phyloP scores from a whole-genome alignment of 2,797 vertebrate species.

The Periparus ater region DNA sequence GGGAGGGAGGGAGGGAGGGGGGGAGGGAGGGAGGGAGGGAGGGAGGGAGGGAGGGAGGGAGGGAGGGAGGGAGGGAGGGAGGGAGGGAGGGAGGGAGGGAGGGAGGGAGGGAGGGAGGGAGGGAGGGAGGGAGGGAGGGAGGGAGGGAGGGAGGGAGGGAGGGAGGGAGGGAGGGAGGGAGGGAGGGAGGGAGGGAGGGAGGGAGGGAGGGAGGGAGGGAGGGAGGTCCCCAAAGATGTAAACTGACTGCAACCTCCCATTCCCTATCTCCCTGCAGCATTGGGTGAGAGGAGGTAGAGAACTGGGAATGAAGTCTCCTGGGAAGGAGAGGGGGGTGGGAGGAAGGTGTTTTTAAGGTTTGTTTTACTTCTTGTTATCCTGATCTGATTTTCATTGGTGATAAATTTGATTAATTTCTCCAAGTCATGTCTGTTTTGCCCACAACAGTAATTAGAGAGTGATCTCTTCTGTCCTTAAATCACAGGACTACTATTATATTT shows the following conservation, averaged over 20 bases:
- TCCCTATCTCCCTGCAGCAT: background rate
- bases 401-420: background rate
- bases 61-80: too few species aligned
- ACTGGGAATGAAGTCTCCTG: background rate
- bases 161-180: too few species aligned
- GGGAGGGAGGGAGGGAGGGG: background rate
- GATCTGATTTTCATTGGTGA: background rate
- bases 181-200: too few species aligned
- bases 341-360: background rate
- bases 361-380: background rate
- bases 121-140: too few species aligned
- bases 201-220: too few species aligned
- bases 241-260: background rate
- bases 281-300: background rate
- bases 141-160: background rate
- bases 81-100: too few species aligned
- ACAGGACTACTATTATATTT: background rate
- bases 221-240: background rate
- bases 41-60: too few species aligned
- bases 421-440: background rate
- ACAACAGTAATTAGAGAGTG: fast-evolving
- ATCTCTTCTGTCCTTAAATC: background rate
- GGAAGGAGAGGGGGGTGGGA: background rate
- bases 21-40: too few species aligned
- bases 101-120: too few species aligned